These are phyloP conservation scores for Anguilla rostrata DNA, from an alignment of 2,113 vertebrate species.

Conservation along the genomic window DNA sequence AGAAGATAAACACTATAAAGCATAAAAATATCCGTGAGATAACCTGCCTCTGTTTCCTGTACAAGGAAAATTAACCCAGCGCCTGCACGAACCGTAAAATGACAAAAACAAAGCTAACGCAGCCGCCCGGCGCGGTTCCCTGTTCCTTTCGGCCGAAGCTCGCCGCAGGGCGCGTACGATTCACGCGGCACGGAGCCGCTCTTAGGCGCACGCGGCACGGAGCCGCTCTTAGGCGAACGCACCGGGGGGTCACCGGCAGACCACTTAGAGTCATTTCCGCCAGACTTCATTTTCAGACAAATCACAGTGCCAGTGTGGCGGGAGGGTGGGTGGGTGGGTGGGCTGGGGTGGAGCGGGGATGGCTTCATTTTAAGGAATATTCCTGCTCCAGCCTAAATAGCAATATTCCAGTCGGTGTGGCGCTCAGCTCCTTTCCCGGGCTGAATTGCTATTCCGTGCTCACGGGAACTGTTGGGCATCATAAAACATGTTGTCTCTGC, in stretches of 20 bases:
- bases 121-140: no score
- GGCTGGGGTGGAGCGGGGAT: no score
- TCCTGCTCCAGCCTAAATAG: no score
- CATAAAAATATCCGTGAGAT: no score
- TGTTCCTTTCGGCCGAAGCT: not conserved
- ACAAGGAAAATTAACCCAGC: no score
- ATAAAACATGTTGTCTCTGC: not conserved
- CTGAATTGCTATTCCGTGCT: not conserved
- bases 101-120: not conserved
- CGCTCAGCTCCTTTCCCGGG: not conserved
- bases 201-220: not conserved
- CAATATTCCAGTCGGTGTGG: not conserved
- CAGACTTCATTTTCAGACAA: no score
- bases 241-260: not conserved
- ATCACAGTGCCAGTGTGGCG: no score
- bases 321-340: no score
- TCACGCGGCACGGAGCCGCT: not conserved
- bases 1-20: no score
- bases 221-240: not conserved
- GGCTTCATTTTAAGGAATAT: no score
- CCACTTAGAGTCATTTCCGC: not conserved
- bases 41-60: no score
- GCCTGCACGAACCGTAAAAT: not conserved
- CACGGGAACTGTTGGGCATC: not conserved
- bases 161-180: not conserved